Evolutionary conservation across 1,140 invertebrate species (phyloP).

Genomic region (Plectrocnemia conspersa): DNA sequence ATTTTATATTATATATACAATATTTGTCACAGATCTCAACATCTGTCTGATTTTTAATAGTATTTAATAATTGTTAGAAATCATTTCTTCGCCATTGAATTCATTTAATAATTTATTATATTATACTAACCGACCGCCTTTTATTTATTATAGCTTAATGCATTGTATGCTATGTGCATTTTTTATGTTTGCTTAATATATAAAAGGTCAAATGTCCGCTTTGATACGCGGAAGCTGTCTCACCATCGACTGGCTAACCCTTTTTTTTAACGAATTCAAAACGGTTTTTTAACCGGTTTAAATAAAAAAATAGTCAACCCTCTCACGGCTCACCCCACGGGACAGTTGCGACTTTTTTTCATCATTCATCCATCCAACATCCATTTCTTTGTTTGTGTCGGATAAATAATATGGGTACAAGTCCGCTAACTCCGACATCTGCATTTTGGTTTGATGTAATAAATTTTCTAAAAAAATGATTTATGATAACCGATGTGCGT

Average conservation of each 20-base stretch:
- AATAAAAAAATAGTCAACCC: slow-evolving; percentile 30
- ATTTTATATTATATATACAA: too few relatives aligned
- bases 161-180: slow-evolving; percentile 1
- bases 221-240: slow-evolving; percentile 23
- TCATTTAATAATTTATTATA: neutral
- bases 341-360: slow-evolving; percentile 30
- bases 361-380: too few relatives aligned
- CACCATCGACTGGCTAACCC: slow-evolving; percentile 2
- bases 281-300: slow-evolving; percentile 27
- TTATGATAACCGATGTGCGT: too few relatives aligned
- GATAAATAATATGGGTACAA: slow-evolving; percentile 33
- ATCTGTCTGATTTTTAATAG: too few relatives aligned
- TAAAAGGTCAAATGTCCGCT: slow-evolving; percentile 25
- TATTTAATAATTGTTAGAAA: too few relatives aligned
- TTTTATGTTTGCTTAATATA: slow-evolving; percentile 12
- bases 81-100: too few relatives aligned
- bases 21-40: too few relatives aligned
- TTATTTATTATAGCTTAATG: slow-evolving; percentile 7
- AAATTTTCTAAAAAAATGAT: too few relatives aligned
- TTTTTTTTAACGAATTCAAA: slow-evolving; percentile 9
- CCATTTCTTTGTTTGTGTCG: slow-evolving; percentile 16
- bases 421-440: slow-evolving; percentile 33
- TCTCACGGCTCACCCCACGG: slow-evolving; percentile 10
- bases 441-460: slow-evolving; percentile 21
- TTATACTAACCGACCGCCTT: neutral